These are phyloP conservation scores for Pheucticus melanocephalus DNA, from an alignment of 2,113 vertebrate species.

Conservation along the genomic window DNA sequence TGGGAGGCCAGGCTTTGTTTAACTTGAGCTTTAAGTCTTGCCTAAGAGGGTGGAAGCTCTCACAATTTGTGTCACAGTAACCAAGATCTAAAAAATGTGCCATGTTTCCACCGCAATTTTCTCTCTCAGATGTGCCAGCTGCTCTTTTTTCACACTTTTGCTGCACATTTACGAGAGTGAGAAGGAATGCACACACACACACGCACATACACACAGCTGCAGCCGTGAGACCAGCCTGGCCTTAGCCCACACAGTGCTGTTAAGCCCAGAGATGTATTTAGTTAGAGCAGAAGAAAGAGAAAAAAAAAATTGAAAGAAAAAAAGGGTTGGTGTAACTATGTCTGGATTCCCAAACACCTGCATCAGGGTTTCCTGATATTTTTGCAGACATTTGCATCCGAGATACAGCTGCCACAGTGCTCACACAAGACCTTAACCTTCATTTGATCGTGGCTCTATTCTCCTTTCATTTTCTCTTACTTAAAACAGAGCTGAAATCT, in stretches of 20 bases:
- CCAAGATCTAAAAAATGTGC: not conserved
- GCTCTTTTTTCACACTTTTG: constrained; percentile 68
- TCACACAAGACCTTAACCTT: not conserved
- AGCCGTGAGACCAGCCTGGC: constrained; percentile 7
- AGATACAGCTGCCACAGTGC: constrained; percentile 64
- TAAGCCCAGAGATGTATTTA: constrained; percentile 17
- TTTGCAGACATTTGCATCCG: constrained; percentile 64
- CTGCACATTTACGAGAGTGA: constrained; percentile 68
- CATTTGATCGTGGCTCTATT: not conserved
- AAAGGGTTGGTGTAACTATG: constrained; percentile 17
- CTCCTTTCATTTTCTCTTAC: not conserved
- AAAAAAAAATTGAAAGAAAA: not conserved
- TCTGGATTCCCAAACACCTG: constrained; percentile 75
- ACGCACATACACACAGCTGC: constrained; percentile 57
- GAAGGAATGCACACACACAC: constrained; percentile 57
- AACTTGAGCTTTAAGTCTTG: not conserved
- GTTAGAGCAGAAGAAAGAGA: not conserved
- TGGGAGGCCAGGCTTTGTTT: not conserved
- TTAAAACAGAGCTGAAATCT: not conserved
- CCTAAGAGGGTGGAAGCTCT: not conserved
- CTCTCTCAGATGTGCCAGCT: constrained; percentile 62
- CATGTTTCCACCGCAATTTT: constrained; percentile 49
- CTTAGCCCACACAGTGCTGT: constrained; percentile 19
- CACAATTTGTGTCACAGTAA: not conserved
- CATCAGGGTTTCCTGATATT: constrained; percentile 64